Evolutionary conservation across 2,113 vertebrate genomes (phyloP), one percentile per base, ranked within the genome.

Genomic region (Lasiurus cinereus): DNA sequence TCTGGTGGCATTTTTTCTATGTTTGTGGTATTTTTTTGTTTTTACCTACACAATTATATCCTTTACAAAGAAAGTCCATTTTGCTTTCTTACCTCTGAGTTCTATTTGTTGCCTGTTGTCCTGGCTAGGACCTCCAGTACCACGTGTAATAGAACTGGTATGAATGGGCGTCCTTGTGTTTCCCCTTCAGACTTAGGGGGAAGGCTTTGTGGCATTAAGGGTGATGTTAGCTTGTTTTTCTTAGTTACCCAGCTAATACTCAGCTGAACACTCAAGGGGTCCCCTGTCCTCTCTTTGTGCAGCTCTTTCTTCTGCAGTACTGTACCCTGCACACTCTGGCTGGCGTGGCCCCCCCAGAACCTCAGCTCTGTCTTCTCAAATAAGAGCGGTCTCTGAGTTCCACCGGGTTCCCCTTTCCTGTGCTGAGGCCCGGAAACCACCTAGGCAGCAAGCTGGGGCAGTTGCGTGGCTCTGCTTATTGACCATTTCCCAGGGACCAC

Each of bases 1-100:
- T 94, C 67, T 77, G 50, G 24, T 92, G 56, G 19, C 43, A 88
- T 73, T 94, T 96, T 96, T 73, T 93, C n/a, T 69, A 78, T 9
- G 2, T 64, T 43, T 12, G 46, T 66, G 62, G 56, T 67, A 22
- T 29, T 62, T 59, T 59, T 64, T 64, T 64, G 59, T 66, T 80
- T 84, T 48, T 33, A 74, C 48, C 48, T 86, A 19, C 2, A n/a
- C 12, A 92, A 6, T 62, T 89, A 21, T 54, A 59, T 83, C 9
- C 70, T 77, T 91, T 85, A 86, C 59, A 76, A 80, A 94, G 86
- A 67, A 79, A 92, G 66, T 33, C 14, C 36, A 2, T 74, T 91
- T 78, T 80, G 48, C 24, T 83, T 78, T 73, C 48, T 22, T 64
- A 43, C 72, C 19, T 74, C 73, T 48, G 36, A 80, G 59, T 85